Conservation (phyloP, 2,888 invertebrate species). For the Neoscelio sp. region DNA sequence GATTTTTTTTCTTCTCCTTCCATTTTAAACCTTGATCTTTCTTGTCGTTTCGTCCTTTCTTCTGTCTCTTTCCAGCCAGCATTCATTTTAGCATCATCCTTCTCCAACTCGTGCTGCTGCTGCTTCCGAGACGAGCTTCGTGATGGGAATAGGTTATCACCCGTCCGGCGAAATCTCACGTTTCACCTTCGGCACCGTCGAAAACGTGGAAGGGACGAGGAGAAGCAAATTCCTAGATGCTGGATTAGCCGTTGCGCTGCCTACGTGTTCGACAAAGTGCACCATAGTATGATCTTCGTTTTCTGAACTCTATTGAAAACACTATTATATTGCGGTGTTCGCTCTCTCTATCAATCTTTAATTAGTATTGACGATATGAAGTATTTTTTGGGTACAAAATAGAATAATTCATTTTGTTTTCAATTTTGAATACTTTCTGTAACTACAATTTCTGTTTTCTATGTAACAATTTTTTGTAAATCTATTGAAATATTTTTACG, state of each 20-base stretch:
- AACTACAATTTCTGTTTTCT: too few species aligned
- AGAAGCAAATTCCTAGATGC: conserved; percentile 68
- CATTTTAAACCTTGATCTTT: conserved; percentile 63
- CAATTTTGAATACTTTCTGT: too few species aligned
- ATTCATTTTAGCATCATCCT: conserved; percentile 70
- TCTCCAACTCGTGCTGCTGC: conserved; percentile 72
- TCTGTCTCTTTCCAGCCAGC: conserved; percentile 57
- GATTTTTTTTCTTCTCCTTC: conserved; percentile 47
- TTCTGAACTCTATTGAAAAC: neutral
- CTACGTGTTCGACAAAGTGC: conserved; percentile 51
- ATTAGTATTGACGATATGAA: conserved; percentile 32
- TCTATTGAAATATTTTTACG: too few species aligned
- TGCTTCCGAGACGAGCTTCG: conserved; percentile 72
- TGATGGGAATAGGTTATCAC: conserved; percentile 74
- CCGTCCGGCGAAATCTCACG: conserved; percentile 71
- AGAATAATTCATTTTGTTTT: too few species aligned
- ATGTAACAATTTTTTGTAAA: too few species aligned
- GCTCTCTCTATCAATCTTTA: neutral
- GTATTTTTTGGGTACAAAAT: too few species aligned
- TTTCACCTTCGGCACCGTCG: conserved; percentile 66
- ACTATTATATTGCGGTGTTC: conserved; percentile 12
- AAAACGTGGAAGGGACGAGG: conserved; percentile 45
- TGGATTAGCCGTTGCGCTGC: conserved; percentile 60
- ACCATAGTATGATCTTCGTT: neutral
- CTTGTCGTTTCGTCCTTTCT: conserved; percentile 48